phyloP scores from a whole-genome alignment of 2,797 vertebrate genomes.

The Protosalanx chinensis region DNA sequence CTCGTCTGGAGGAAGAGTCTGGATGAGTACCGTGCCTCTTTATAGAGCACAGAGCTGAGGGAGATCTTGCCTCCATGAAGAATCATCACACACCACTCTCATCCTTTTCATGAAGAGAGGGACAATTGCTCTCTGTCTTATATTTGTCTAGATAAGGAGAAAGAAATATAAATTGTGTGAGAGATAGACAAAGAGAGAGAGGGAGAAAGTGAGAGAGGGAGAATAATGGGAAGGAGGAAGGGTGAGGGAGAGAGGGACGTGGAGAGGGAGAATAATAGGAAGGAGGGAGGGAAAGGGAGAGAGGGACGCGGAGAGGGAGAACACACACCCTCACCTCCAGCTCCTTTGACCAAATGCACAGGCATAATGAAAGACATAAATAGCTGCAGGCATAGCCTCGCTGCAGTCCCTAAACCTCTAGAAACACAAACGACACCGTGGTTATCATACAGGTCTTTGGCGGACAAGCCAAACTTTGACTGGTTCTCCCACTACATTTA shows the following conservation, averaged over 20 bases:
- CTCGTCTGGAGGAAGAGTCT: conserved; percentile 33
- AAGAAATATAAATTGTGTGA: conserved; percentile 44
- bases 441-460: conserved; percentile 16
- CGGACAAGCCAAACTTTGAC: conserved; percentile 12
- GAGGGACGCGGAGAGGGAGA: neutral
- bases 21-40: conserved; percentile 39
- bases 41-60: conserved; percentile 27
- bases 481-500: neutral
- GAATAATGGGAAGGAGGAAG: neutral
- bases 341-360: conserved; percentile 8
- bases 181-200: conserved; percentile 46
- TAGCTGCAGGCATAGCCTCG: neutral
- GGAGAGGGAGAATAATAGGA: conserved; percentile 54
- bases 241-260: conserved; percentile 31
- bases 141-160: conserved; percentile 69
- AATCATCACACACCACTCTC: neutral
- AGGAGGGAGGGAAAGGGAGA: conserved; percentile 51
- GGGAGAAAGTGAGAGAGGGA: conserved; percentile 5
- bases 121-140: conserved; percentile 75
- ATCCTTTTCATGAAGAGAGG: conserved; percentile 37
- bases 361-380: neutral
- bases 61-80: conserved; percentile 52
- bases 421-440: conserved; percentile 27
- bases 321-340: conserved; percentile 27
- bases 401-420: neutral